Conservation (phyloP, 2,113 vertebrate species). For the Hemicordylus capensis region DNA sequence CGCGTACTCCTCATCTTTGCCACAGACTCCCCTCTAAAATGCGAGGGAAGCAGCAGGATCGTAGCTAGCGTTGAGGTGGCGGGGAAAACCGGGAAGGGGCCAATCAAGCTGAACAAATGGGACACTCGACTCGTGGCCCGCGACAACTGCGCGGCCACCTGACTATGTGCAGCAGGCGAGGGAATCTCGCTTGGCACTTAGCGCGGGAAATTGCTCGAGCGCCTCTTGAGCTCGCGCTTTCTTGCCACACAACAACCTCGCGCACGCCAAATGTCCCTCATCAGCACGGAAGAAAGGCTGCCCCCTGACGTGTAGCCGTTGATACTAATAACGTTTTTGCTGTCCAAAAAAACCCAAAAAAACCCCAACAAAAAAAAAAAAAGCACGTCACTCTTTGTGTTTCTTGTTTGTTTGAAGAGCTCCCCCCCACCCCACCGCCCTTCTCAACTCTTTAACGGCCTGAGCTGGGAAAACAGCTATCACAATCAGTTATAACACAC, state of each 20-base stretch:
- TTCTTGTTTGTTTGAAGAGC: no score
- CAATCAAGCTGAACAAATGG: background rate
- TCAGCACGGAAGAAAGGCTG: background rate
- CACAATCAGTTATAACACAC: background rate
- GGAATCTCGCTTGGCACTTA: background rate
- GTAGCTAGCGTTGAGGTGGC: background rate
- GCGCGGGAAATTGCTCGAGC: background rate
- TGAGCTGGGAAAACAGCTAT: background rate
- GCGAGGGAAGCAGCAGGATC: background rate
- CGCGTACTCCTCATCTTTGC: no score
- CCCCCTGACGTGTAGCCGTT: no score
- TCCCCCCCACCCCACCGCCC: no score
- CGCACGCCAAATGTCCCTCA: background rate
- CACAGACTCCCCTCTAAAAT: no score
- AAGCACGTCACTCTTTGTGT: background rate
- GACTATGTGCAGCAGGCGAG: background rate
- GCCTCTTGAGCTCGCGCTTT: background rate
- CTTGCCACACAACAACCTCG: no score
- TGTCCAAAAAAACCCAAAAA: background rate
- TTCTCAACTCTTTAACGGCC: background rate
- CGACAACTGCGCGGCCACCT: background rate
- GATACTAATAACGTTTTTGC: no score
- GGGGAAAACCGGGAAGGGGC: background rate
- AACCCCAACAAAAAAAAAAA: no score
- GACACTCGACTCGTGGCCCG: background rate